Evolutionary conservation across 2,797 vertebrate genomes (phyloP), one percentile per base, ranked within the genome.

Genomic region (Peromyscus attwateri): DNA sequence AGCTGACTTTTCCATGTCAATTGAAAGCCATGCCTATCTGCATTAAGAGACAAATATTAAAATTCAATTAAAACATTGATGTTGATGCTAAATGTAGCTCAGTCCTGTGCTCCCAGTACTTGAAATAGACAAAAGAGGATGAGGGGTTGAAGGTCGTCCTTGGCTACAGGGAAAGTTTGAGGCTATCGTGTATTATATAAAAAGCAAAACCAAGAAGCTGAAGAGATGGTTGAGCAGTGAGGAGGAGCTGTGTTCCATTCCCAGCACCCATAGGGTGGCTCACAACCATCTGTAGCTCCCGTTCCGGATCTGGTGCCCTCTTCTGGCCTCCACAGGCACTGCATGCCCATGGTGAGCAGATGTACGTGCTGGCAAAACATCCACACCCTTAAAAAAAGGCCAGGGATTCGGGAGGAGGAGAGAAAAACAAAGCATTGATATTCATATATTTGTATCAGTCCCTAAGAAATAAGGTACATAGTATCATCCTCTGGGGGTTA

Each of bases 41-140:
- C 92, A 88, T 94, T 71, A 93, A 83, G 46, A 88, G 27, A n/a
- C 29, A 89, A 81, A 92, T 34, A 60, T 87, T 89, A 83, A 91
- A 95, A 57, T 89, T 90, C 73, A 89, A n/a, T 73, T 70, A 29
- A 31, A 57, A 71, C 68, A 3, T 40, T 57, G 68, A 19, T 16
- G 7, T 34, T 52, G 49, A n/a, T 57, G 49, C 49, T 57, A 57
- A 75, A 21, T 57, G 49, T 29, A 6, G 87, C 68, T 87, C 25
- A 55, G 23, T 19, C 52, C 68, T 40, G 27, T 8, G 1, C 10
- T 7, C 13, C 37, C 17, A 60, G 71, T 5, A 60, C 37, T 76
- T 13, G 27, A 14, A 19, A 29, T 9, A 34, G 55, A 46, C 37
- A 21, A 19, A 75, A 57, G 49, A 73, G 27, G n/a, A 31, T 83